Base-by-base conservation (phyloP, 2,888 invertebrate species). In the Augiades crinisus region DNA sequence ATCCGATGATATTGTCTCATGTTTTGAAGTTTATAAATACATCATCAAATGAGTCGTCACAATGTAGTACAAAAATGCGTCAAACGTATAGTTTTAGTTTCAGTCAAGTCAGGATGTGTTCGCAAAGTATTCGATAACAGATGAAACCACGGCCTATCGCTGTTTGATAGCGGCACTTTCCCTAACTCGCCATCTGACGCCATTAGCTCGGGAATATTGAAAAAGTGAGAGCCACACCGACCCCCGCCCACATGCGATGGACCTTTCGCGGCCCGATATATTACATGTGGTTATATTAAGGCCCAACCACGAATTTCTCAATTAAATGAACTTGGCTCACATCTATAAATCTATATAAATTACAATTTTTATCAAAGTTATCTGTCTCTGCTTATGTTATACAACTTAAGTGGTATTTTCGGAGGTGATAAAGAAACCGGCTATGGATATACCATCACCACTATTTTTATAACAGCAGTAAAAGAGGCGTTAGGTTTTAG, bases 141-240 rank as follows among this genome's bases (percentile, higher is more conserved):
- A 70, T 71, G 76, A 79, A 78, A 80, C 83, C 86, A 75, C 86
- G 63, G 84, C 86, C 87, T 87, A 89, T 87, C 81, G 87, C 81
- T 86, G 87, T 89, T 89, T 89, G 88, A 89, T 89, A 86, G 87
- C 88, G 86, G 86, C 88, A 87, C 88, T 89, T 89, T 87, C 75
- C 77, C 80, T 76, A 88, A 88, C 82, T 88, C 81, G 83, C 87
- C 89, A 89, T 85, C 83, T 89, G 89, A 67, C 74, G 79, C 87
- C 89, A 88, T 89, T 89, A 89, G 85, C 76, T 49, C 55, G 54
- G 60, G 63, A 57, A 87, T 88, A 88, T 88, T 89, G 88, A 88
- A 89, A 88, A 89, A 88, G 82, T 88, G 77, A 80, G 79, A 78
- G 65, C 62, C 58, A 60, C 62, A 60, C 65, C 63, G 55, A 62